These are phyloP conservation scores for Acanthiza pusilla DNA, from an alignment of 2,797 vertebrate genomes.

Conservation along the genomic window DNA sequence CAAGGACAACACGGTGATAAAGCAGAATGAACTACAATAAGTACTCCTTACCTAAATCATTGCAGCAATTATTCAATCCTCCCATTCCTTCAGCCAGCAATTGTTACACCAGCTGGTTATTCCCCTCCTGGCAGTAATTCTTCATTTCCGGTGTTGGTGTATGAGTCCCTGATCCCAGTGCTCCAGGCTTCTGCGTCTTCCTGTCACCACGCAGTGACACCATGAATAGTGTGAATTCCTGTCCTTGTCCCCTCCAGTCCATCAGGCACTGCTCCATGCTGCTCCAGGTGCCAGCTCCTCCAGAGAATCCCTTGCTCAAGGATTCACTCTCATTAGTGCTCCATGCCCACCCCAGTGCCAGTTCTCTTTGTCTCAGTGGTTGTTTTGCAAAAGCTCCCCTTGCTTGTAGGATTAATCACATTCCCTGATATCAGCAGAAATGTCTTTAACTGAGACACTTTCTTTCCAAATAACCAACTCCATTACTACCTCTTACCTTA, in stretches of 20 bases:
- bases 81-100: not conserved
- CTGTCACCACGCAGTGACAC: not conserved
- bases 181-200: not conserved
- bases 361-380: not conserved
- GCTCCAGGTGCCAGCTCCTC: not conserved
- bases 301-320: not conserved
- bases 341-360: not conserved
- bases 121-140: not conserved
- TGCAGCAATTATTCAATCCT: not conserved
- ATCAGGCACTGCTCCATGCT: not conserved
- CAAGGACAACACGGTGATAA: not conserved
- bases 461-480: not conserved
- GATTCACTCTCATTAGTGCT: not conserved
- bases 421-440: not conserved
- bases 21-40: not conserved
- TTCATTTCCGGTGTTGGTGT: not conserved
- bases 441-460: not conserved
- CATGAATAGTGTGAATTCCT: fast-evolving
- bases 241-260: not conserved
- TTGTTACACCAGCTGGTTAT: not conserved
- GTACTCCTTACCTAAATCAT: not conserved
- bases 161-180: not conserved
- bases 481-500: not conserved
- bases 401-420: not conserved
- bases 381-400: not conserved